A percentile compares a stretch with the other conserved stretches of the same genome.
Conservation (phyloP, 2,888 invertebrate genomes). For the Pherbina coryleti region DNA sequence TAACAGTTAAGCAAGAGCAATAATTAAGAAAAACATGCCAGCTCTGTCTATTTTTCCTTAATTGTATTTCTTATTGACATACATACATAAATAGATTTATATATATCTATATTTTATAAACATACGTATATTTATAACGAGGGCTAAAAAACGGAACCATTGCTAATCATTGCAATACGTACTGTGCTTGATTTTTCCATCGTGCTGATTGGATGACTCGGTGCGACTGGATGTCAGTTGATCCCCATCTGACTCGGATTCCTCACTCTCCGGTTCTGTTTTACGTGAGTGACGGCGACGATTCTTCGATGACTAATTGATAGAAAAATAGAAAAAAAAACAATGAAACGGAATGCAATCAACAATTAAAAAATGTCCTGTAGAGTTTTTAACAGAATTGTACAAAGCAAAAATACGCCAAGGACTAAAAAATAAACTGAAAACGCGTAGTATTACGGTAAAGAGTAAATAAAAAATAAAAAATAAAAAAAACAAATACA, state of each 20-base stretch:
- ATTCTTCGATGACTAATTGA: constrained; percentile 71
- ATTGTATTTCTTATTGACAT: no score
- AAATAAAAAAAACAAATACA: constrained; percentile 28
- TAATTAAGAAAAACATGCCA: no score
- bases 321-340: constrained; percentile 46
- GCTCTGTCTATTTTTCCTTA: no score
- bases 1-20: no score
- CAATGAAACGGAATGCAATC: constrained; percentile 41
- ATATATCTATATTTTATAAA: background rate
- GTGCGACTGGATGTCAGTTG: constrained; percentile 80
- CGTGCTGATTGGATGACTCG: constrained; percentile 81
- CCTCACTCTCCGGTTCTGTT: constrained; percentile 79
- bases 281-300: constrained; percentile 75
- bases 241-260: constrained; percentile 82
- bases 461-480: background rate
- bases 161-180: constrained; percentile 61
- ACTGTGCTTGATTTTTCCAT: constrained; percentile 80
- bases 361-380: constrained; percentile 49
- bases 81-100: background rate
- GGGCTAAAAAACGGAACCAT: background rate
- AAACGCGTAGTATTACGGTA: constrained; percentile 3
- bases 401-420: constrained; percentile 25
- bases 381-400: constrained; percentile 18
- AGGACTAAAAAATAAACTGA: constrained; percentile 28
- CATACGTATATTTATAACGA: background rate